Percentiles rank a stretch among this genome's conserved stretches.
Conservation (phyloP, 2,888 invertebrate genomes). For the Ophioninae sp. region DNA sequence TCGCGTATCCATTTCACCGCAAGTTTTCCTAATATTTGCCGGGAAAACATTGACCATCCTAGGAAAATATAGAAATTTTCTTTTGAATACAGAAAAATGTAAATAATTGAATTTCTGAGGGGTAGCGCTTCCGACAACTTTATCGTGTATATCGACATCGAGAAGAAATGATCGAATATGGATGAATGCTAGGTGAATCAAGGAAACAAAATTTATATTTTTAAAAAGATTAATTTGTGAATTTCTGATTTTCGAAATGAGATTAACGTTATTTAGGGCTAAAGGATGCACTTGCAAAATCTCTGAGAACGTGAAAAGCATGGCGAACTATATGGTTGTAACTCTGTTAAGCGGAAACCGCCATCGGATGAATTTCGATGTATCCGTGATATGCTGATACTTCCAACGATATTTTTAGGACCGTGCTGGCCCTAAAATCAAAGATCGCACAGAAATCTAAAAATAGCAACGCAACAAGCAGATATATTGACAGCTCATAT, state of each 20-base stretch:
- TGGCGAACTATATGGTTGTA: neutral
- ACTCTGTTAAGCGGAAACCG: neutral
- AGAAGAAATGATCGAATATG: too few relatives aligned
- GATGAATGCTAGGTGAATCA: too few relatives aligned
- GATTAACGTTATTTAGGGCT: neutral
- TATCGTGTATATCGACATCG: neutral
- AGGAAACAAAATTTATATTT: too few relatives aligned
- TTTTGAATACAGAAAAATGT: neutral
- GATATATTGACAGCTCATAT: neutral
- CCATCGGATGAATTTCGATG: neutral
- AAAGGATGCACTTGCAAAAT: neutral
- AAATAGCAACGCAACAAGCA: neutral
- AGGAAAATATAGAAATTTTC: neutral
- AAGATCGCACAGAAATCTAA: neutral
- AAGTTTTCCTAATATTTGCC: neutral
- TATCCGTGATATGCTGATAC: neutral
- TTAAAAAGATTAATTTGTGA: neutral
- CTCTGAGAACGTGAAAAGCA: neutral
- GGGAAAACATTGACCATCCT: neutral
- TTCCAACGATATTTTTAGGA: neutral
- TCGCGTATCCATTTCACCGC: too few relatives aligned
- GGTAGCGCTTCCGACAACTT: neutral
- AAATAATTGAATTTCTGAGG: neutral
- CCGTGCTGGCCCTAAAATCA: neutral
- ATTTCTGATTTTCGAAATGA: neutral